Evolutionary conservation across 1,140 invertebrate species (phyloP).

Genomic region (Neodiprion fabricii): DNA sequence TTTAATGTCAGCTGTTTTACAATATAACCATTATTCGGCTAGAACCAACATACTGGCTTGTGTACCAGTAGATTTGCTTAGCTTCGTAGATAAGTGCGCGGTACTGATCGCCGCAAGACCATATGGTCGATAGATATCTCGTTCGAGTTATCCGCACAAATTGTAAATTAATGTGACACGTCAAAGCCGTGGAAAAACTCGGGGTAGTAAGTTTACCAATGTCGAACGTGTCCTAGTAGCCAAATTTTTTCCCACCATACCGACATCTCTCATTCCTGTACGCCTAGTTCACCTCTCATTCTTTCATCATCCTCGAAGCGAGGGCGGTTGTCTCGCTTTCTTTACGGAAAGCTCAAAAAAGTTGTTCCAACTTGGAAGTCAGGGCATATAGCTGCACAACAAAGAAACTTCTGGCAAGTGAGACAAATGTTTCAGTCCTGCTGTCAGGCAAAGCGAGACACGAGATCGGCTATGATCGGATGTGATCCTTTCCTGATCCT

Average conservation of each 20-base stretch:
- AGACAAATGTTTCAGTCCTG: not conserved
- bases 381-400: not conserved
- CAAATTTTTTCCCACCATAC: slow-evolving; percentile 25
- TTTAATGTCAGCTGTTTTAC: not conserved
- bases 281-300: not conserved
- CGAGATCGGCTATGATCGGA: not conserved
- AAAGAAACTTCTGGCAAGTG: not conserved
- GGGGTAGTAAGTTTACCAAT: slow-evolving; percentile 50
- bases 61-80: not conserved
- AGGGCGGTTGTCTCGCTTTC: not conserved
- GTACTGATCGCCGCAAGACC: slow-evolving; percentile 10
- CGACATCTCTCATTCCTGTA: not conserved
- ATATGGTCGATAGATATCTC: slow-evolving; percentile 42
- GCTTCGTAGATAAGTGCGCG: not conserved
- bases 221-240: slow-evolving; percentile 44
- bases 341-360: not conserved
- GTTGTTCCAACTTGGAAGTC: not conserved
- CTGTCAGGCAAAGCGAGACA: not conserved
- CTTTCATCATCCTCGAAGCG: not conserved
- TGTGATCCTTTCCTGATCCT: slow-evolving; percentile 4
- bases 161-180: slow-evolving; percentile 51
- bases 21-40: not conserved
- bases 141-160: slow-evolving; percentile 35
- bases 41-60: not conserved
- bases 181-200: slow-evolving; percentile 18